Base-by-base conservation (phyloP, 2,888 invertebrate species). In the Eupithecia centaureata region DNA sequence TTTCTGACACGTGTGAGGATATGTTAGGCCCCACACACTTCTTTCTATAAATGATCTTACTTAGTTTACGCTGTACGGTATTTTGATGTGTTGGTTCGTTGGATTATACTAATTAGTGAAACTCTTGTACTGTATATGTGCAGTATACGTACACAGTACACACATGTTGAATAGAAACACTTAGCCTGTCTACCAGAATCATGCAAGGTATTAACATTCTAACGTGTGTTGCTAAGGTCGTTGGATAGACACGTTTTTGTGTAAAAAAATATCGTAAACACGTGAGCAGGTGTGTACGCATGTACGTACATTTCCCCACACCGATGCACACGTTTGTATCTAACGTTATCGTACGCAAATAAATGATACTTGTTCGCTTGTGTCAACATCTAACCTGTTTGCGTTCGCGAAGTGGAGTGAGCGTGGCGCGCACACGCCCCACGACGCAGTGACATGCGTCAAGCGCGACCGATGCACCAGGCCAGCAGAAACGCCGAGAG, bases 391-490 rank as follows among this genome's bases (percentile, higher is more conserved):
- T 38, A 62, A 65, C 62, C 57, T 71, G 68, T 71, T 68, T 68
- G 61, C 64, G 71, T 68, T 64, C 64, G 38, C 63, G 61, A 27
- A 63, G 65, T 33, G 63, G 38, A 66, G 69, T 42, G 57, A 66
- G 65, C 57, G 66, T 68, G 54, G 62, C 56, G 75, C 82, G 85
- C 84, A 84, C 87, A 91, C 90, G 91, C 86, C 86, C 87, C 86
- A 84, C 83, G 87, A 87, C 87, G 91, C 92, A 89, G 87, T 91
- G 90, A 92, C 92, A 91, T 92, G 92, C 92, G 92, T 92, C 92
- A 92, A 90, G 84, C 82, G 79, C 85, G 87, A 85, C 85, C 82
- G 80, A 66, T 85, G 85, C 86, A 92, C 90, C 85, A 90, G 89
- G 86, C 73, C 61, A 73, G 70, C 92, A 92, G 86, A 78, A 67